Conservation (phyloP, 2,113 vertebrate species). For the Gobio gobio region DNA sequence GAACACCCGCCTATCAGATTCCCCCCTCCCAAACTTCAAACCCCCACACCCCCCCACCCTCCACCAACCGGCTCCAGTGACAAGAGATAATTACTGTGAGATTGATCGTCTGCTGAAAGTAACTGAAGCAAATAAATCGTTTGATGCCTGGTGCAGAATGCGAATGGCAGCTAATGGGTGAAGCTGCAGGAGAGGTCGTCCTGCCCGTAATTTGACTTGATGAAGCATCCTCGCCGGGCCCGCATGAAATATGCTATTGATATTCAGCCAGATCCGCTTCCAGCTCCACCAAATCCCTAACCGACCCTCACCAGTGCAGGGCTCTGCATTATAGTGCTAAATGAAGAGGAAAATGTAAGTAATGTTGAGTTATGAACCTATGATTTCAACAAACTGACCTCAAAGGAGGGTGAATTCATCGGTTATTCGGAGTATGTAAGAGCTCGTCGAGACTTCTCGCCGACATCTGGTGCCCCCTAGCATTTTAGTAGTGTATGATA, state of each 20-base stretch:
- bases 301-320: conserved; percentile 76
- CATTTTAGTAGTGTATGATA: conserved; percentile 43
- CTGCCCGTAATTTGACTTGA: conserved; percentile 74
- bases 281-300: conserved; percentile 57
- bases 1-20: conserved; percentile 15
- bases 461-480: neutral
- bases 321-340: conserved; percentile 79
- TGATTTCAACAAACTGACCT: conserved; percentile 84
- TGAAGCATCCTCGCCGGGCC: conserved; percentile 70
- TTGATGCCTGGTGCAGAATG: conserved; percentile 71
- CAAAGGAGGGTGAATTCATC: conserved; percentile 57
- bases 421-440: neutral
- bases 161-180: conserved; percentile 74
- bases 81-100: conserved; percentile 80
- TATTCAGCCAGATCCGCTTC: conserved; percentile 80
- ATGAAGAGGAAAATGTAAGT: conserved; percentile 91
- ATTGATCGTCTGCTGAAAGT: conserved; percentile 76
- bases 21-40: conserved; percentile 43
- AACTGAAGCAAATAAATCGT: conserved; percentile 80
- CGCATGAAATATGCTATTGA: conserved; percentile 80
- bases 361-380: conserved; percentile 90
- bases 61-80: conserved; percentile 66
- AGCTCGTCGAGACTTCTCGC: neutral
- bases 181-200: conserved; percentile 76
- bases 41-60: conserved; percentile 61